A percentile compares a stretch with the other conserved stretches of the same genome.
phyloP scores from a whole-genome alignment of 2,888 invertebrate genomes.

The Gibbula magus region DNA sequence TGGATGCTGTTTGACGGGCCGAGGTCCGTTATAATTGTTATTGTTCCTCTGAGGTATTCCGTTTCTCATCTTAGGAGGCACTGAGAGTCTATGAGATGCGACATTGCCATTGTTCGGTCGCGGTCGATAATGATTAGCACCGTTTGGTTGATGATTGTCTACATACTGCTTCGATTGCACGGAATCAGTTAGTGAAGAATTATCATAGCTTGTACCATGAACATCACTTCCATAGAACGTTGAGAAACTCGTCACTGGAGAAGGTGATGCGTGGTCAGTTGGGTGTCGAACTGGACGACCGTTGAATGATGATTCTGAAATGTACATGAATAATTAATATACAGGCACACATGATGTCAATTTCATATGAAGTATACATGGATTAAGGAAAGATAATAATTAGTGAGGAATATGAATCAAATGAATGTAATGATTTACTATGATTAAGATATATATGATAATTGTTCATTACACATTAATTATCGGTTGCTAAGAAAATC shows the following conservation, averaged over 20 bases:
- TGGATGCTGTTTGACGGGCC: neutral
- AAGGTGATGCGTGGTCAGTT: neutral
- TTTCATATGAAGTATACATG: neutral
- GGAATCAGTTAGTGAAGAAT: neutral
- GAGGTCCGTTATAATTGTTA: neutral
- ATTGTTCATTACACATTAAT: too few relatives aligned
- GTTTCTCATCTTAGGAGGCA: neutral
- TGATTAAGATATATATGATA: too few relatives aligned
- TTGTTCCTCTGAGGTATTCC: neutral
- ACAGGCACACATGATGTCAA: neutral
- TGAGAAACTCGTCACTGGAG: neutral
- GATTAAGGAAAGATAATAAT: neutral
- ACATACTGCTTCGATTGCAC: neutral
- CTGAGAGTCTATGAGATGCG: neutral
- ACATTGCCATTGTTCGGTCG: neutral
- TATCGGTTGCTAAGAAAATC: too few relatives aligned
- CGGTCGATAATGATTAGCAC: neutral
- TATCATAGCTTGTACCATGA: neutral
- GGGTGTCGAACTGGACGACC: slow-evolving; percentile 3
- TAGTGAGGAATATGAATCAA: neutral
- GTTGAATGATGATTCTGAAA: neutral
- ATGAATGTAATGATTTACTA: too few relatives aligned
- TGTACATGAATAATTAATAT: neutral
- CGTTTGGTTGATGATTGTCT: neutral
- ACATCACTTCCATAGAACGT: slow-evolving; percentile 16